Percentiles rank a stretch among this genome's conserved stretches.
Evolutionary conservation across 2,113 vertebrate genomes (phyloP).

Genomic region (Cephalopholis sonnerati): DNA sequence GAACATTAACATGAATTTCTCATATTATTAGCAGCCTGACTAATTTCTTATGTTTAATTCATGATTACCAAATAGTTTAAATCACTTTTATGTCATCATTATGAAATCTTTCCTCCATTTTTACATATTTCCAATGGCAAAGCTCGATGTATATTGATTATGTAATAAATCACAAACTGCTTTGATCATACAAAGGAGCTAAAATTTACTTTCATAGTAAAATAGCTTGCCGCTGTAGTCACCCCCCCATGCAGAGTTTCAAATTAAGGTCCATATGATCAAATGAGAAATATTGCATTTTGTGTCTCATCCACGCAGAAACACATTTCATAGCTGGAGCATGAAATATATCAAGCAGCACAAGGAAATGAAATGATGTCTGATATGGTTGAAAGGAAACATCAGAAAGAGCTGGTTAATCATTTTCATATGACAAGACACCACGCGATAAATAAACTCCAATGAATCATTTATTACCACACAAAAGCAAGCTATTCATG

Average conservation of each 20-base stretch:
- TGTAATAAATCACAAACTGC: slow-evolving; percentile 15
- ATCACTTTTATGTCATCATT: slow-evolving; percentile 1
- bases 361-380: slow-evolving; percentile 75
- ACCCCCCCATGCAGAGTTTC: slow-evolving; percentile 24
- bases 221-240: slow-evolving; percentile 3
- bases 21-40: background rate
- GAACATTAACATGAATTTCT: background rate
- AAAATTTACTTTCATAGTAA: slow-evolving; percentile 17
- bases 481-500: slow-evolving; percentile 60
- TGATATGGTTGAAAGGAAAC: slow-evolving; percentile 71
- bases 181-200: slow-evolving; percentile 19
- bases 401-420: slow-evolving; percentile 71
- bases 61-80: background rate
- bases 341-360: slow-evolving; percentile 56
- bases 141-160: slow-evolving; percentile 15
- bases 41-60: background rate
- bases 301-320: slow-evolving; percentile 58
- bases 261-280: slow-evolving; percentile 41
- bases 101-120: background rate
- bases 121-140: background rate
- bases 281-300: slow-evolving; percentile 53
- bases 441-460: slow-evolving; percentile 67
- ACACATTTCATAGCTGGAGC: slow-evolving; percentile 54
- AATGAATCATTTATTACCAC: slow-evolving; percentile 72
- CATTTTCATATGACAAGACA: slow-evolving; percentile 75